A percentile compares a stretch with the other conserved stretches of the same genome.
Evolutionary conservation across 2,888 invertebrate genomes (phyloP).

Genomic region (Doris montereyensis): DNA sequence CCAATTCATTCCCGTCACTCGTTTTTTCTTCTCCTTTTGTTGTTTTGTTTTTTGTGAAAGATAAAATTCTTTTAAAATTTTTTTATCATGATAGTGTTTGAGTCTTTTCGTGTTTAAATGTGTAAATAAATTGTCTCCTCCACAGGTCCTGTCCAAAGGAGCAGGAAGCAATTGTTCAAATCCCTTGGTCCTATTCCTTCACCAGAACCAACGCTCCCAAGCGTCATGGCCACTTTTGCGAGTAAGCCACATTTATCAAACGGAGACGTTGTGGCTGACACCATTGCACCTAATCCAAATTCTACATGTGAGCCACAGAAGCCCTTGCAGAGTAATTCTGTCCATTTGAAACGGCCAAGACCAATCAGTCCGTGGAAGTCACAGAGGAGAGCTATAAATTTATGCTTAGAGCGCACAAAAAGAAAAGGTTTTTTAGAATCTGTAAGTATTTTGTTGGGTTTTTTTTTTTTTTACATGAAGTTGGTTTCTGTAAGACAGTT

Average conservation of each 20-base stretch:
- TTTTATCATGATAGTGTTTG: no score
- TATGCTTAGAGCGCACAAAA: constrained; percentile 60
- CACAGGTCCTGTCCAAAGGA: constrained; percentile 59
- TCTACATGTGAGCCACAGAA: not conserved
- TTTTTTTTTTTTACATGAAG: not conserved
- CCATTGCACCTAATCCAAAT: not conserved
- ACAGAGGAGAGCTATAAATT: constrained; percentile 60
- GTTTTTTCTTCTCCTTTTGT: no score
- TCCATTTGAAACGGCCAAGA: constrained; percentile 51
- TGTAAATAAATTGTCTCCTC: no score
- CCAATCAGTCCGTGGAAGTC: constrained; percentile 64
- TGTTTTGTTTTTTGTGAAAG: no score
- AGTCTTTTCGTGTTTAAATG: no score
- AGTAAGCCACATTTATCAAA: constrained; percentile 52
- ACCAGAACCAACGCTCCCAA: constrained; percentile 63
- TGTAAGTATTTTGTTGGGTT: constrained; percentile 9
- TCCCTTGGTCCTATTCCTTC: constrained; percentile 62
- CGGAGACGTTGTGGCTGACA: constrained; percentile 48
- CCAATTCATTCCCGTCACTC: no score
- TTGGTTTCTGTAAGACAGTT: not conserved
- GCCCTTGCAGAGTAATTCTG: not conserved
- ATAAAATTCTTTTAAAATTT: no score
- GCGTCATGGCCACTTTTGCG: constrained; percentile 61
- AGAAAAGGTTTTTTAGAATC: constrained; percentile 43
- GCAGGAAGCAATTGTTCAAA: constrained; percentile 61